These are phyloP conservation scores for Anguilla anguilla DNA, from an alignment of 2,797 vertebrate genomes.

Conservation along the genomic window DNA sequence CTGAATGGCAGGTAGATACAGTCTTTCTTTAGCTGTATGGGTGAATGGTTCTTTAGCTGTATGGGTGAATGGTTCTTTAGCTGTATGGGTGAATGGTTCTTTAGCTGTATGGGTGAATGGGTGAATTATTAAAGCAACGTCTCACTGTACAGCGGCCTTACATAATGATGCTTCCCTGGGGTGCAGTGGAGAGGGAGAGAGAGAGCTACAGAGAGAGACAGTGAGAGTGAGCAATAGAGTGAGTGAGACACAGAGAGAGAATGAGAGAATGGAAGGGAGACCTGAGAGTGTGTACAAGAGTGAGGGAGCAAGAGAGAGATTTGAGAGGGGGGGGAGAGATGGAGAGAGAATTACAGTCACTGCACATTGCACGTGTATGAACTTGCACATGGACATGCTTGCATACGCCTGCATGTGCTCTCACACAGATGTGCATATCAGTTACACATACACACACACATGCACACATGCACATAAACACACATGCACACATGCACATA, in stretches of 20 bases:
- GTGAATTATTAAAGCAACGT: slow-evolving; percentile 49
- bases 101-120: slow-evolving; percentile 48
- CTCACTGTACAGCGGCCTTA: slow-evolving; percentile 42
- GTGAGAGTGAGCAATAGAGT: neutral
- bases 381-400: too few relatives aligned
- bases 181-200: slow-evolving; percentile 30
- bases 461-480: slow-evolving; percentile 15
- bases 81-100: slow-evolving; percentile 47
- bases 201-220: slow-evolving; percentile 15
- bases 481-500: too few relatives aligned
- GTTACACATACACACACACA: neutral
- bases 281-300: neutral
- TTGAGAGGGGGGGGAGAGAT: neutral
- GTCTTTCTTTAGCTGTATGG: slow-evolving; percentile 48
- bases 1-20: neutral
- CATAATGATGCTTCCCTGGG: slow-evolving; percentile 45
- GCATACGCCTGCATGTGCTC: neutral
- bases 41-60: slow-evolving; percentile 47
- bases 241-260: neutral
- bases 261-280: neutral
- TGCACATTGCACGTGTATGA: neutral
- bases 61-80: slow-evolving; percentile 51
- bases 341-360: slow-evolving; percentile 1
- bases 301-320: neutral
- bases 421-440: neutral